These are phyloP conservation scores for Amphipyra tragopoginis DNA, from an alignment of 2,888 invertebrate genomes.

Conservation along the genomic window DNA sequence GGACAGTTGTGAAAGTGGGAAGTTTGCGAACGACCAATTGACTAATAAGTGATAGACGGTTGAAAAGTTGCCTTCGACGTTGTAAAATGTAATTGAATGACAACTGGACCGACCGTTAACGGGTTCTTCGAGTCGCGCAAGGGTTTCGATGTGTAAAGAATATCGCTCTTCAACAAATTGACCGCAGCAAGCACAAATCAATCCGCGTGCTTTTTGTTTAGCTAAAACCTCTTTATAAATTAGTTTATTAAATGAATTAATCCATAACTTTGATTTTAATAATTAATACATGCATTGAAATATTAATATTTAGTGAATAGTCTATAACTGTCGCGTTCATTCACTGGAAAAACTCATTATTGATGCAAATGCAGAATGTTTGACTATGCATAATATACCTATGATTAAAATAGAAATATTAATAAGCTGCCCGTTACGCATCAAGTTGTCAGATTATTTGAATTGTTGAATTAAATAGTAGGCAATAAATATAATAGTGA, in stretches of 20 bases:
- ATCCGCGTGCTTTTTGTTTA: no score
- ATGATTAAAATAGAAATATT: slow-evolving; percentile 23
- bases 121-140: no score
- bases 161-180: no score
- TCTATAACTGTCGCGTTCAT: slow-evolving; percentile 28
- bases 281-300: slow-evolving; percentile 6
- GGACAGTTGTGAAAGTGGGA: no score
- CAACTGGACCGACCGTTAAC: no score
- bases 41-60: no score
- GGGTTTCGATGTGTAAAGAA: no score
- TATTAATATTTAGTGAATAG: slow-evolving; percentile 38
- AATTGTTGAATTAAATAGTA: not conserved
- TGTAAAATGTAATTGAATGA: no score
- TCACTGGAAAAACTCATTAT: slow-evolving; percentile 33
- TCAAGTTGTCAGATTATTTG: slow-evolving; percentile 6
- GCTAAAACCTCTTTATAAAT: not conserved
- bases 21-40: no score
- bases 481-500: no score
- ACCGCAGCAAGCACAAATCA: no score
- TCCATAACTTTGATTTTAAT: not conserved
- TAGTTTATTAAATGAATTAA: not conserved
- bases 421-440: slow-evolving; percentile 1
- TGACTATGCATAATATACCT: slow-evolving; percentile 9
- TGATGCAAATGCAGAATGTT: slow-evolving; percentile 32
- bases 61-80: no score